These are phyloP conservation scores for Gibbula magus DNA, from an alignment of 2,888 invertebrate species.

Conservation along the genomic window DNA sequence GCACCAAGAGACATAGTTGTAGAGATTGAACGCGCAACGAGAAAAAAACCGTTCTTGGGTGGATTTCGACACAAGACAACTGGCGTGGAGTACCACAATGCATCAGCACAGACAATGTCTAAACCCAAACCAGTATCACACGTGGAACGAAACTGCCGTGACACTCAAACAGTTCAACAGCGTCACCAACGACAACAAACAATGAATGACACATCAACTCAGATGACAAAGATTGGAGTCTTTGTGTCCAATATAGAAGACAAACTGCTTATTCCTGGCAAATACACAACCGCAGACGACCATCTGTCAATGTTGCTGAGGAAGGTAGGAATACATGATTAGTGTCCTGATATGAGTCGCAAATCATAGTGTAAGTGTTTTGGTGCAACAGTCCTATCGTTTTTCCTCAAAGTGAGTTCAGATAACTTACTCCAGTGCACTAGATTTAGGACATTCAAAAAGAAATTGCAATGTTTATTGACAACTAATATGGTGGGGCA, in stretches of 20 bases:
- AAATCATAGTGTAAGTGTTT: no score
- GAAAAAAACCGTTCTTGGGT: slow-evolving; percentile 85
- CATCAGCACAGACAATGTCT: slow-evolving; percentile 85
- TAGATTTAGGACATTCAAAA: no score
- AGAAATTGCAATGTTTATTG: no score
- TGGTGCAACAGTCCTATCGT: no score
- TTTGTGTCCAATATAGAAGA: slow-evolving; percentile 72
- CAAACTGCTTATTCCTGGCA: slow-evolving; percentile 70
- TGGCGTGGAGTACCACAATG: slow-evolving; percentile 86
- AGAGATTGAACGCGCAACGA: slow-evolving; percentile 71
- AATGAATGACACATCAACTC: slow-evolving; percentile 72
- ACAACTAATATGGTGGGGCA: no score
- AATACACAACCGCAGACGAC: slow-evolving; percentile 74
- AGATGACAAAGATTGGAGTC: slow-evolving; percentile 75
- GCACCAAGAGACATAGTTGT: slow-evolving; percentile 71
- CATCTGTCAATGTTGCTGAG: slow-evolving; percentile 59
- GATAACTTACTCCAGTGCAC: no score
- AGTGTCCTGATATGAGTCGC: no score
- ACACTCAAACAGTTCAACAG: slow-evolving; percentile 74
- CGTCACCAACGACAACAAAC: slow-evolving; percentile 72
- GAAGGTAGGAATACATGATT: slow-evolving; percentile 52
- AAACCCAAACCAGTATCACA: slow-evolving; percentile 63
- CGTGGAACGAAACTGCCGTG: slow-evolving; percentile 69
- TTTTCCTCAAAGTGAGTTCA: no score
- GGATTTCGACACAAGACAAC: slow-evolving; percentile 86